Evolutionary conservation across 2,888 invertebrate species (phyloP).

Genomic region (Dilophus febrilis): DNA sequence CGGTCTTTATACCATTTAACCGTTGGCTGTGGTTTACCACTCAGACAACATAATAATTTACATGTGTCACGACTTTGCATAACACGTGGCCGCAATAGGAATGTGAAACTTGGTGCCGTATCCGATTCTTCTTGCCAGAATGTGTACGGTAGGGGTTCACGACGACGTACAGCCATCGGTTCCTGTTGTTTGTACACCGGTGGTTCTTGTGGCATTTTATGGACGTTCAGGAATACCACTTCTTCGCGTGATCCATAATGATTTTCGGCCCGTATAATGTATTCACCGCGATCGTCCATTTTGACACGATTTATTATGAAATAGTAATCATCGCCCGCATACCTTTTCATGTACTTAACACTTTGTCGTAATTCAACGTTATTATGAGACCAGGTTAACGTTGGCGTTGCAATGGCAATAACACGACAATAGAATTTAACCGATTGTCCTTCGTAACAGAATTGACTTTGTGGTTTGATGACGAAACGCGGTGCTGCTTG

Average conservation of each 20-base stretch:
- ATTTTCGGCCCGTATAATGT: constrained; percentile 91
- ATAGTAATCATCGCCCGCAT: constrained; percentile 89
- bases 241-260: constrained; percentile 92
- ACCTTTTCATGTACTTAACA: constrained; percentile 98
- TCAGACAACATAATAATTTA: constrained; percentile 92
- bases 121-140: constrained; percentile 89
- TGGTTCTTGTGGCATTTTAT: constrained; percentile 40
- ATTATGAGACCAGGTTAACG: constrained; percentile 90
- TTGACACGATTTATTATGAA: constrained; percentile 94
- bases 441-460: constrained; percentile 93
- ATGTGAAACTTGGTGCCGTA: constrained; percentile 90
- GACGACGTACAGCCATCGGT: constrained; percentile 53
- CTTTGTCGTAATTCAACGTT: constrained; percentile 87
- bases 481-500: constrained; percentile 98
- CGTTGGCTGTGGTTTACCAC: constrained; percentile 85
- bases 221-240: constrained; percentile 90
- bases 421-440: constrained; percentile 96
- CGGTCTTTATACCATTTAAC: constrained; percentile 89
- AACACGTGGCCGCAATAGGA: constrained; percentile 94
- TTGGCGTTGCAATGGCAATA: constrained; percentile 85
- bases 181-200: constrained; percentile 41
- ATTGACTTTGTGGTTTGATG: constrained; percentile 87
- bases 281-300: constrained; percentile 91
- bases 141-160: constrained; percentile 50
- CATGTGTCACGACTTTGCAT: constrained; percentile 94